These are phyloP conservation scores for Cynopterus sphinx DNA, from an alignment of 2,797 vertebrate genomes.

Conservation along the genomic window DNA sequence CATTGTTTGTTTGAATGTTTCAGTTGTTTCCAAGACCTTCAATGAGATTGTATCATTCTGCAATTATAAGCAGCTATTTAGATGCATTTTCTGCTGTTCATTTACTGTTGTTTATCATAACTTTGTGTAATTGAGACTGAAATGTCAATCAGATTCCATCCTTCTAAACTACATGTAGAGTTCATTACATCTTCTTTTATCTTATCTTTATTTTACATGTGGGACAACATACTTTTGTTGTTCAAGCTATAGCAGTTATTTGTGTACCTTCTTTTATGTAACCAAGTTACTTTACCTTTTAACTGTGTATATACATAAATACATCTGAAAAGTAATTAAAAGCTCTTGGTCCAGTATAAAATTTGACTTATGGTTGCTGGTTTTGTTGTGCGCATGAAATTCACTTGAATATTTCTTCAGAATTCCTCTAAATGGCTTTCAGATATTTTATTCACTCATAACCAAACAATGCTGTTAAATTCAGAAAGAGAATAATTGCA, in stretches of 20 bases:
- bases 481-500: background rate
- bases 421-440: background rate
- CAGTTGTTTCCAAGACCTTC: background rate
- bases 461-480: background rate
- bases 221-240: constrained; percentile 26
- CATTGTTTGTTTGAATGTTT: background rate
- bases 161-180: background rate
- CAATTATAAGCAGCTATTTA: background rate
- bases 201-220: background rate
- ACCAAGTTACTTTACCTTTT: background rate
- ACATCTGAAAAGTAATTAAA: constrained; percentile 40
- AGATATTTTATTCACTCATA: background rate
- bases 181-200: background rate
- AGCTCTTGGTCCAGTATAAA: constrained; percentile 30
- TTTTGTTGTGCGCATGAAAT: background rate
- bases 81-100: background rate
- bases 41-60: background rate
- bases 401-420: background rate
- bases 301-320: constrained; percentile 18
- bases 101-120: background rate
- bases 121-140: background rate
- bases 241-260: constrained; percentile 18
- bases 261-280: background rate
- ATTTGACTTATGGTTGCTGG: constrained; percentile 14
- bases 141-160: background rate